Percentiles rank a stretch among this genome's conserved stretches.
phyloP scores from a whole-genome alignment of 2,113 vertebrate genomes.

The Leiothrix lutea region DNA sequence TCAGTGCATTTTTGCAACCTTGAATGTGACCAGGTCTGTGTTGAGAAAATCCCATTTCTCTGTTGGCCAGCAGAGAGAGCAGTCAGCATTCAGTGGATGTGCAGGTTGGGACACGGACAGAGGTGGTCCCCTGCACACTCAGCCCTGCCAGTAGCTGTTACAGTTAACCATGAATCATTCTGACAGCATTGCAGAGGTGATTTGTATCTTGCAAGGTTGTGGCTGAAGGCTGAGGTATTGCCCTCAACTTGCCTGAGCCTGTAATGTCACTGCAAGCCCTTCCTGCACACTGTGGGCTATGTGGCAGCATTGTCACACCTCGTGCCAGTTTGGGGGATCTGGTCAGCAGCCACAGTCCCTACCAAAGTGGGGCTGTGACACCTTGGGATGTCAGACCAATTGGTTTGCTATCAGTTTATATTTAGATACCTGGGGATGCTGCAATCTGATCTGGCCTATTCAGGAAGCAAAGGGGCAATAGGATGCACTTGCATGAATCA shows the following conservation, averaged over 20 bases:
- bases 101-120: background rate
- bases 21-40: background rate
- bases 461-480: background rate
- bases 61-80: slow-evolving; percentile 56
- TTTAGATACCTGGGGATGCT: background rate
- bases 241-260: background rate
- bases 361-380: background rate
- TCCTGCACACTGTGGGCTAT: background rate
- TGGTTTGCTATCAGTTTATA: background rate
- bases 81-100: background rate
- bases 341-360: background rate
- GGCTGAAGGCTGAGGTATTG: background rate
- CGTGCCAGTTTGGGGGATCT: background rate
- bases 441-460: background rate
- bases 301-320: rapidly evolving
- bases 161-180: background rate
- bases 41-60: background rate
- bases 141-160: background rate
- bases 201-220: background rate
- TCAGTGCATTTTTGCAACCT: background rate
- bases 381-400: background rate
- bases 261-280: background rate
- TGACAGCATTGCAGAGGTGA: background rate
- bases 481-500: background rate
- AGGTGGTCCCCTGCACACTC: rapidly evolving